phyloP scores from a whole-genome alignment of 2,113 vertebrate genomes.

The Oreochromis niloticus region DNA sequence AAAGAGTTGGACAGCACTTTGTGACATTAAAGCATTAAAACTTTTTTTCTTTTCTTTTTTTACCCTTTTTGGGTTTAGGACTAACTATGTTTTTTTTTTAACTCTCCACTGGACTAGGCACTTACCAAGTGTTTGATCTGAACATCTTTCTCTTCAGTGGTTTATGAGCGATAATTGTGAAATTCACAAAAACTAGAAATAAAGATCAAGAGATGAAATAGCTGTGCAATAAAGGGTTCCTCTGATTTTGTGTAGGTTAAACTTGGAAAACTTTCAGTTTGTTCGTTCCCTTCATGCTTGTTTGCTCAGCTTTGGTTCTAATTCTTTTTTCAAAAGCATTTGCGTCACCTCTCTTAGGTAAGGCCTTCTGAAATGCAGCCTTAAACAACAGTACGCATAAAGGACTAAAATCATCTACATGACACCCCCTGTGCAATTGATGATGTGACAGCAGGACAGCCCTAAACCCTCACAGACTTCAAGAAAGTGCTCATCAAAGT shows the following conservation, averaged over 20 bases:
- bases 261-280: background rate
- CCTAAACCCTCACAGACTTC: background rate
- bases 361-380: background rate
- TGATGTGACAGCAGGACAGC: background rate
- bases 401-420: background rate
- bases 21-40: background rate
- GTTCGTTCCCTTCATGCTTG: background rate
- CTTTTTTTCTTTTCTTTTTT: accelerated
- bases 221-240: background rate
- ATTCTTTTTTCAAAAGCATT: background rate
- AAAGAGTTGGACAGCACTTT: background rate
- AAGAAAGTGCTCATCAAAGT: background rate
- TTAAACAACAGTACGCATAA: background rate
- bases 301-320: background rate
- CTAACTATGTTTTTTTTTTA: no score
- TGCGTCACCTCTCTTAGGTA: background rate
- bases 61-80: no score
- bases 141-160: accelerated
- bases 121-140: background rate
- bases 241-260: background rate
- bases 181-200: background rate
- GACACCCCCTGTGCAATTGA: background rate
- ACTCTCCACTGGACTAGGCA: background rate
- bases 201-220: background rate
- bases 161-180: background rate